phyloP scores from a whole-genome alignment of 2,888 invertebrate genomes.

The Zaprionus bogoriensis region DNA sequence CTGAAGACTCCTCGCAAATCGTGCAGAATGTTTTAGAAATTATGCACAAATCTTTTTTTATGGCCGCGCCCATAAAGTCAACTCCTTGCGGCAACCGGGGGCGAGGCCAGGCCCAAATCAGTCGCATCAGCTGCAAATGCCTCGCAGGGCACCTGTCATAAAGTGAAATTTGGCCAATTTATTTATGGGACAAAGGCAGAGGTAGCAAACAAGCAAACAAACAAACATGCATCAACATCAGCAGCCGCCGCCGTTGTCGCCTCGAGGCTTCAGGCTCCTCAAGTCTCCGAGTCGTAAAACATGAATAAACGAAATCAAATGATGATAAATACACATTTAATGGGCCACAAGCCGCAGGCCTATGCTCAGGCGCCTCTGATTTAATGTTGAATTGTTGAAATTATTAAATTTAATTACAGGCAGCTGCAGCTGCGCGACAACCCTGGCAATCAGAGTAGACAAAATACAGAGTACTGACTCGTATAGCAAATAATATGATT shows the following conservation, averaged over 20 bases:
- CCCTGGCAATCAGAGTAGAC: conserved; percentile 29
- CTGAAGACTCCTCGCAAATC: conserved; percentile 28
- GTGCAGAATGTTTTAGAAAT: conserved; percentile 54
- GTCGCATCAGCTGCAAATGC: conserved; percentile 26
- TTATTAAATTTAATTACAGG: conserved; percentile 54
- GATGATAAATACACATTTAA: conserved; percentile 65
- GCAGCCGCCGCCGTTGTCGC: not conserved
- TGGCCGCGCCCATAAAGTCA: conserved; percentile 25
- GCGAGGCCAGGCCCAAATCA: not conserved
- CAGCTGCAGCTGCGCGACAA: conserved; percentile 36
- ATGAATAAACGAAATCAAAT: conserved; percentile 49
- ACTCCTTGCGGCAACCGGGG: conserved; percentile 17
- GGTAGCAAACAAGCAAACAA: too few relatives aligned
- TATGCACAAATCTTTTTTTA: conserved; percentile 70
- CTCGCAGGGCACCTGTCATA: conserved; percentile 50
- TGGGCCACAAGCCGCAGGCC: conserved; percentile 21
- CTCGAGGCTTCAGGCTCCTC: not conserved
- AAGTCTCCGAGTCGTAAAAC: not conserved
- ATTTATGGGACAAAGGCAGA: conserved; percentile 50
- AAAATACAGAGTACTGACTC: not conserved
- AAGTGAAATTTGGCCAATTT: conserved; percentile 53
- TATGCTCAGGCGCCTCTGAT: not conserved
- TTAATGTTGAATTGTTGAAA: conserved; percentile 9
- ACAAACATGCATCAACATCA: too few relatives aligned
- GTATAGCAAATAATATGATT: conserved; percentile 45